Percentiles rank a stretch among this genome's conserved stretches.
phyloP scores from a whole-genome alignment of 2,797 vertebrate species.

The Pipistrellus nathusii region DNA sequence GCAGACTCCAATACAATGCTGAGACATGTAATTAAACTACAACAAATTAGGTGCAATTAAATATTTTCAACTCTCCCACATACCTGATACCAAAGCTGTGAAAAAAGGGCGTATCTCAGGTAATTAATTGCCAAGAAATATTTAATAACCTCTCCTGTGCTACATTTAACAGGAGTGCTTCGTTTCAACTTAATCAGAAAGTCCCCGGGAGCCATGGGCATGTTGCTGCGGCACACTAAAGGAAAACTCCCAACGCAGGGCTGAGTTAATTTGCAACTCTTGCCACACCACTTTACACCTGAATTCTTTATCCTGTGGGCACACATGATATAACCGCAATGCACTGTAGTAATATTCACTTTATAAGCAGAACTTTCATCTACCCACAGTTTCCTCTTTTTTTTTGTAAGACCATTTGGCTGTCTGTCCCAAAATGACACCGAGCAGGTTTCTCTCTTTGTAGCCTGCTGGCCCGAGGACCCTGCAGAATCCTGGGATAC shows the following conservation, averaged over 20 bases:
- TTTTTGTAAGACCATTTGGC: slow-evolving; percentile 40
- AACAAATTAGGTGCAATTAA: slow-evolving; percentile 76
- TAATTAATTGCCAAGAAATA: slow-evolving; percentile 83
- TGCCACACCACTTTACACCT: slow-evolving; percentile 86
- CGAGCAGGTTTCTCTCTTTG: slow-evolving; percentile 41
- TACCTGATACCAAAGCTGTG: slow-evolving; percentile 70
- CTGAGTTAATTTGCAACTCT: slow-evolving; percentile 86
- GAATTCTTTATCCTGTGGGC: slow-evolving; percentile 86
- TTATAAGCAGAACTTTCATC: slow-evolving; percentile 71
- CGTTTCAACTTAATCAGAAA: slow-evolving; percentile 77
- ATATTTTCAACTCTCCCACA: slow-evolving; percentile 78
- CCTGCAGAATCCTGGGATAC: slow-evolving; percentile 17
- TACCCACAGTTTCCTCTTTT: slow-evolving; percentile 66
- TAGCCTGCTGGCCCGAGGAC: slow-evolving; percentile 33
- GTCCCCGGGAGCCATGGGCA: slow-evolving; percentile 86
- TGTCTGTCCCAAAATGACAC: slow-evolving; percentile 48
- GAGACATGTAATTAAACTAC: slow-evolving; percentile 21
- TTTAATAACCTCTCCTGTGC: slow-evolving; percentile 82
- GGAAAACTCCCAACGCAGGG: slow-evolving; percentile 75
- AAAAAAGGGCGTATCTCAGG: slow-evolving; percentile 71
- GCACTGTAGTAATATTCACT: slow-evolving; percentile 63
- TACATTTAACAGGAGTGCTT: slow-evolving; percentile 78
- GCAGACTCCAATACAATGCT: slow-evolving; percentile 55
- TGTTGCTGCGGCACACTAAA: slow-evolving; percentile 84
- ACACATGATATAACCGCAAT: slow-evolving; percentile 69